These are phyloP conservation scores for Thinocorus orbignyianus DNA, from an alignment of 2,113 vertebrate species.

Conservation along the genomic window DNA sequence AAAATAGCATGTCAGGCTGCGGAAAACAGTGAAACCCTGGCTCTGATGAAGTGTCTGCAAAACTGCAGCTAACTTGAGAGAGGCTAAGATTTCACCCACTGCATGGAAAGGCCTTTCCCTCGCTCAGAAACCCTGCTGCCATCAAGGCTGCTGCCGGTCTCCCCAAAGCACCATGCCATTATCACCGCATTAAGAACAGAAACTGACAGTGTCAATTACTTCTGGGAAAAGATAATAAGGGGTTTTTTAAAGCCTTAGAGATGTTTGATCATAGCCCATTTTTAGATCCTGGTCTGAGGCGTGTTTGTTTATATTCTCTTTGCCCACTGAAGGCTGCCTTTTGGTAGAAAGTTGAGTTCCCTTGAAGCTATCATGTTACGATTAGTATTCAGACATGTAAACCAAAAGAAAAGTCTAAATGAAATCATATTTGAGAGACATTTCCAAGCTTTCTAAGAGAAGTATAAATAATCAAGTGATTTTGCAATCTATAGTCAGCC, in stretches of 20 bases:
- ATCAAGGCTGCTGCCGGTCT: not conserved
- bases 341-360: slow-evolving; percentile 60
- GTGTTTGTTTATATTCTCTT: slow-evolving; percentile 69
- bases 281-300: slow-evolving; percentile 50
- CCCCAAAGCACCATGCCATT: slow-evolving; percentile 12
- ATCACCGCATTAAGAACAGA: slow-evolving; percentile 7
- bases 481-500: slow-evolving; percentile 35
- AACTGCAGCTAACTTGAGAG: not conserved
- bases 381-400: slow-evolving; percentile 75
- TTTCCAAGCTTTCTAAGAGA: slow-evolving; percentile 63
- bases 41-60: not conserved
- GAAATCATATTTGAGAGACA: slow-evolving; percentile 70
- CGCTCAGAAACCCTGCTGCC: not conserved
- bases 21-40: not conserved
- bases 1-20: not conserved
- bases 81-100: not conserved
- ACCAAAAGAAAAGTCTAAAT: slow-evolving; percentile 64
- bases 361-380: slow-evolving; percentile 64
- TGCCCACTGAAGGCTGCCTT: slow-evolving; percentile 58
- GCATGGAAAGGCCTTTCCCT: not conserved
- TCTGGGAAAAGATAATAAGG: slow-evolving; percentile 60
- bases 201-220: slow-evolving; percentile 28
- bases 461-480: slow-evolving; percentile 71
- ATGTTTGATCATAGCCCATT: slow-evolving; percentile 58
- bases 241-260: slow-evolving; percentile 46